phyloP scores from a whole-genome alignment of 2,888 invertebrate genomes.

The Dynastes maya region DNA sequence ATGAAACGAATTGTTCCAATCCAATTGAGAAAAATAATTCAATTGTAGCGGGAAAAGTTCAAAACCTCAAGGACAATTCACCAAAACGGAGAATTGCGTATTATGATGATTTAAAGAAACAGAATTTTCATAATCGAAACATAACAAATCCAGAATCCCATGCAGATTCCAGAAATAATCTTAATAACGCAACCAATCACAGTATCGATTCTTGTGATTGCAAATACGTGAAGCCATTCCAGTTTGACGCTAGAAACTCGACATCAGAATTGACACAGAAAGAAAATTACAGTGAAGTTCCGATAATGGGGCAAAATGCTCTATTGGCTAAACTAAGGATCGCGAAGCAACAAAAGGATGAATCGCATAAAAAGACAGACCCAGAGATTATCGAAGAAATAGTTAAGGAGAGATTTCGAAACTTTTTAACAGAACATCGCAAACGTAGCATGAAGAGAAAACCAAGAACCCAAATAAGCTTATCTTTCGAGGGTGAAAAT shows the following conservation, averaged over 20 bases:
- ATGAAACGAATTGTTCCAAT: neutral
- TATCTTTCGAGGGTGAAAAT: neutral
- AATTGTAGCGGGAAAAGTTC: neutral
- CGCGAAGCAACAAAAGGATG: conserved; percentile 13
- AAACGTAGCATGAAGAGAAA: conserved; percentile 50
- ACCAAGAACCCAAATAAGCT: neutral
- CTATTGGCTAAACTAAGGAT: conserved; percentile 50
- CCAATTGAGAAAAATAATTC: neutral
- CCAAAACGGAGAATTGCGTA: neutral
- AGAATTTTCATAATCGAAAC: conserved; percentile 1
- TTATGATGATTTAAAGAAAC: conserved; percentile 18
- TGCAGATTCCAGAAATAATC: neutral
- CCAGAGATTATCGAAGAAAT: conserved; percentile 55
- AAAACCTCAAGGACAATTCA: neutral
- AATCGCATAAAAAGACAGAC: conserved; percentile 46
- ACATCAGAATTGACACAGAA: too few relatives aligned
- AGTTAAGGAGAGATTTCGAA: conserved; percentile 54
- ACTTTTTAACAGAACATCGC: conserved; percentile 50
- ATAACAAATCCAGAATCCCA: neutral
- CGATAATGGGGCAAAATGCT: conserved; percentile 56
- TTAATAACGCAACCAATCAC: neutral
- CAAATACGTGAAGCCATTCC: neutral
- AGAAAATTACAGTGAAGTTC: conserved; percentile 16
- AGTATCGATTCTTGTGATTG: neutral
- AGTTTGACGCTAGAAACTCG: too few relatives aligned